Base-by-base conservation (phyloP, 2,113 vertebrate genomes). In the Macquaria australasica region DNA sequence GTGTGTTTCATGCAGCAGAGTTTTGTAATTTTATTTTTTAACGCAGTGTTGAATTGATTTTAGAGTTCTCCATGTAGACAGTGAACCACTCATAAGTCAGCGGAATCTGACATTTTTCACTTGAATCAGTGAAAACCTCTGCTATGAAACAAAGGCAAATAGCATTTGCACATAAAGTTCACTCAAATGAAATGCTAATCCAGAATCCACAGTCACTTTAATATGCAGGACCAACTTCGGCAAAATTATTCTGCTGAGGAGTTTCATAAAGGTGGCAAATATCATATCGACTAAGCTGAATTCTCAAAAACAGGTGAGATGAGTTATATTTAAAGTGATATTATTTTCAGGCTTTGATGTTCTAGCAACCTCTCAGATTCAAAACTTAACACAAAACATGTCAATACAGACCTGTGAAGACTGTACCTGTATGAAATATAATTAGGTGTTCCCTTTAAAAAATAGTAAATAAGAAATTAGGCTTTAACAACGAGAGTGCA, bases 151-250 rank as follows among this genome's bases (percentile, higher is more conserved):
- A 71, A 84, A 88, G 41, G 77, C 21, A 76, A 85, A 73, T 82
- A 74, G 43, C 72, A 89, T 87, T 87, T 88, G 15, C 69, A 73
- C 48, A 63, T 75, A 48, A 87, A 85, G 77, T 85, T 84, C 71
- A 83, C 70, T 77, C 31, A 79, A 71, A 89, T 88, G 16, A 88
- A 86, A 75, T 87, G 68, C 58, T 89, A 83, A 83, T 89, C 77
- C 23, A 37, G 51, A 83, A 81, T 81, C 58, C 18, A 34, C 56
- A 73, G 83, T 88, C 48, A n/a, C 8, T 87, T 82, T 82, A 72
- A 88, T 83, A 85, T 83, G 79, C 16, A 48, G 58, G 50, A 28
- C 74, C 39, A 76, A 72, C 31, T 59, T 82, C 3, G 1, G 15
- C 43, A 74, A 71, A 77, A 67, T 79, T 45, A 55, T 73, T 83